Evolutionary conservation across 2,888 invertebrate genomes (phyloP).

Genomic region (Chouioia cunea): DNA sequence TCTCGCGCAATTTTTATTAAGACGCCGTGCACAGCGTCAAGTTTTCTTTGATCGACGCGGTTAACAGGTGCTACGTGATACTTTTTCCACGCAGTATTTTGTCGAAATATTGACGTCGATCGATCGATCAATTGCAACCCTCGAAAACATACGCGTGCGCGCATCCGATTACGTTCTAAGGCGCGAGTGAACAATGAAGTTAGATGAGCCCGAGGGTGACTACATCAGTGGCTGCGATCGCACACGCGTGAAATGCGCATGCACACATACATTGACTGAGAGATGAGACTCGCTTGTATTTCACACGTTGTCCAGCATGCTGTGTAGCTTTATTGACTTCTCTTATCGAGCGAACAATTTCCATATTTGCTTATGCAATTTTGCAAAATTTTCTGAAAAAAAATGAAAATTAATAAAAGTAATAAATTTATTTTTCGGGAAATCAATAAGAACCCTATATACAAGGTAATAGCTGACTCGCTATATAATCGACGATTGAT

Average conservation of each 20-base stretch:
- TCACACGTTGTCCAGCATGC: slow-evolving; percentile 43
- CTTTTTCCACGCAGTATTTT: no score
- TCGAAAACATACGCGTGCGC: slow-evolving; percentile 18
- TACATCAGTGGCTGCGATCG: slow-evolving; percentile 3
- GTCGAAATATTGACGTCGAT: not conserved
- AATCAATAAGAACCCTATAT: no score
- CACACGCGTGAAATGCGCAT: slow-evolving; percentile 28
- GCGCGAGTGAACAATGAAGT: slow-evolving; percentile 12
- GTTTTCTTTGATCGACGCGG: not conserved
- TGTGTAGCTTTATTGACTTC: slow-evolving; percentile 34
- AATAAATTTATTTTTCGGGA: no score
- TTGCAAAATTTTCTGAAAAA: not conserved
- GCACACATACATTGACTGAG: slow-evolving; percentile 11
- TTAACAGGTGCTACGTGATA: no score
- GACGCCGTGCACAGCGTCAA: not conserved
- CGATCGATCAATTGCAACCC: not conserved
- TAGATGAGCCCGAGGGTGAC: slow-evolving; percentile 9
- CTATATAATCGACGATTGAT: no score
- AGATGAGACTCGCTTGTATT: slow-evolving; percentile 20
- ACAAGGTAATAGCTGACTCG: no score
- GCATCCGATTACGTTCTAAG: slow-evolving; percentile 21
- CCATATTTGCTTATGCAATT: not conserved
- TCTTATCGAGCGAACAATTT: slow-evolving; percentile 22
- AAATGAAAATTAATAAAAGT: no score
- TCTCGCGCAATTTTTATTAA: not conserved